Evolutionary conservation across 1,140 invertebrate species (phyloP), one percentile per base, ranked within the genome.

Genomic region (Phocides pigmalion): DNA sequence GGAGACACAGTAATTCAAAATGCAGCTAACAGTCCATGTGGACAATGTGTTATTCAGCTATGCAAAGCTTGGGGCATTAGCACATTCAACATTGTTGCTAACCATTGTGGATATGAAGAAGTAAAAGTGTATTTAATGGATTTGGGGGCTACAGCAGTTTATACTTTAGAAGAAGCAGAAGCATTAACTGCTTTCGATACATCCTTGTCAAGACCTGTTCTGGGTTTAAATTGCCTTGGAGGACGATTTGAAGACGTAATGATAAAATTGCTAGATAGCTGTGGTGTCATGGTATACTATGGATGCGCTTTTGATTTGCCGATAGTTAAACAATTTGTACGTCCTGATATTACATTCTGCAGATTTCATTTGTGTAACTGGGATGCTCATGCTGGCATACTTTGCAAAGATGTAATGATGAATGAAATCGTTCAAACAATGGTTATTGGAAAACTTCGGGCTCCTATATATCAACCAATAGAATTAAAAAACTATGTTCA

Each of bases 281-380:
- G 94, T 69, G 96, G 97, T 8, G 92, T 94, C 0, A 94, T 99
- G 91, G 96, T 99, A 0, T 99, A 98, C 41, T 99, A 99, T 90
- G 98, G 98, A 14, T 98, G 97, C 44, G 99, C 99, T 95, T 97
- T 96, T 0, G 94, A 95, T 68, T 94, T 98, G 80, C 98, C 98
- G 11, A 95, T 96, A 44, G 95, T 95, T 1, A 95, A 96, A 9
- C 93, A 95, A 12, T 93, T 98, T n/a, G 97, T 99, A 71, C 99
- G 99, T 74, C 97, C 96, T 76, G 95, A 99, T 89, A 93, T 98
- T 62, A 85, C 84, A 44, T 93, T 98, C 12, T 86, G 93, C 76
- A 98, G 97, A 44, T 99, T 97, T 90, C 98, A 98, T 97, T 96
- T 99, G 94, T 95, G 96, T 1, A 88, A 95, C 39, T 99, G 98